Evolutionary conservation across 2,797 vertebrate species (phyloP).

Genomic region (Ctenopoma kingsleyae): DNA sequence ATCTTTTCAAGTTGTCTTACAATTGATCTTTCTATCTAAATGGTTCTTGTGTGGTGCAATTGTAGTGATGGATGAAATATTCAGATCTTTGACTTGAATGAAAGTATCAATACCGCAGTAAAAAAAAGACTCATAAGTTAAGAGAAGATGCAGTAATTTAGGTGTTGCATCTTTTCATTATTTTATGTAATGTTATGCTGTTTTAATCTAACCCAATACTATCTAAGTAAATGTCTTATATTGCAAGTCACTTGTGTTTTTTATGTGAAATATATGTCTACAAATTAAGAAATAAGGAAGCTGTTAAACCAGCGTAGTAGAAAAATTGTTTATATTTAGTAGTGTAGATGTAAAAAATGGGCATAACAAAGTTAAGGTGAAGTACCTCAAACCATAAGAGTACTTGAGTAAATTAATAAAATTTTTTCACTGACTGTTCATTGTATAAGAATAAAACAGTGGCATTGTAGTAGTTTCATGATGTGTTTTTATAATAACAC

Average conservation of each 20-base stretch:
- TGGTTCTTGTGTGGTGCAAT: conserved; percentile 11
- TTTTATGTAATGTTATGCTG: background rate
- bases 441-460: background rate
- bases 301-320: background rate
- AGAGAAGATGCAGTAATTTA: no score
- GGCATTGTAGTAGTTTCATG: background rate
- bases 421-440: background rate
- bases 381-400: no score
- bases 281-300: background rate
- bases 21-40: conserved; percentile 40
- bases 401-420: no score
- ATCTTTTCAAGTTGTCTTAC: conserved; percentile 14
- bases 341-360: no score
- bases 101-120: background rate
- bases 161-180: background rate
- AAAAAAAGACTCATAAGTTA: background rate
- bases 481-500: background rate
- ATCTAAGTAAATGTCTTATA: no score
- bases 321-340: background rate
- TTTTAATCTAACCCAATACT: background rate
- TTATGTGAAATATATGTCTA: background rate
- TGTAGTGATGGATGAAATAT: background rate
- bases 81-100: background rate
- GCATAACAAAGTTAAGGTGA: no score
- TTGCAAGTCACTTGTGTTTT: background rate